Conservation (phyloP, 2,888 invertebrate species). For the Chouioia cunea region DNA sequence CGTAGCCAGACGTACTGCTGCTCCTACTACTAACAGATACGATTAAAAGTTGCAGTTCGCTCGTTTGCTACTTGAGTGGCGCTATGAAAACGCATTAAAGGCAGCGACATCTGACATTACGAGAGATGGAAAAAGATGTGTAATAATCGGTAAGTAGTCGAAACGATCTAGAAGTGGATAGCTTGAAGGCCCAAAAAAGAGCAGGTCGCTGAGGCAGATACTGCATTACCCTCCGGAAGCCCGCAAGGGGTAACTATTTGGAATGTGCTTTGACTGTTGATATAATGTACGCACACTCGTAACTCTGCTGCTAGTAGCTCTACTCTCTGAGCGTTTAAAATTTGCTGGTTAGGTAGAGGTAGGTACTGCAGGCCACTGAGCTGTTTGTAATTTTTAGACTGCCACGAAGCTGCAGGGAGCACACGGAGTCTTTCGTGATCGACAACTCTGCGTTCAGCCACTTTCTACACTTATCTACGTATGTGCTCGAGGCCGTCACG, state of each 20-base stretch:
- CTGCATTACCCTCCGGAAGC: constrained; percentile 42
- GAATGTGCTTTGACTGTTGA: no score
- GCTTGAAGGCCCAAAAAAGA: constrained; percentile 17
- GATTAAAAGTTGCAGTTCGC: no score
- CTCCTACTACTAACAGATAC: no score
- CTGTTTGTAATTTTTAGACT: constrained; percentile 14
- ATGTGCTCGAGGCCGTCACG: constrained; percentile 37
- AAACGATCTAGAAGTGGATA: constrained; percentile 33
- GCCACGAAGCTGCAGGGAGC: constrained; percentile 12
- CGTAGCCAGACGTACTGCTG: no score
- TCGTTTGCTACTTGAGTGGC: no score
- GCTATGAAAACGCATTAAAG: no score
- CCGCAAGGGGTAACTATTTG: constrained; percentile 28
- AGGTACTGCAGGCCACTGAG: constrained; percentile 30
- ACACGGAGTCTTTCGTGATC: constrained; percentile 14
- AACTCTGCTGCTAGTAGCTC: constrained; percentile 14
- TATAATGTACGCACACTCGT: no score
- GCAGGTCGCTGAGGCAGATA: constrained; percentile 4
- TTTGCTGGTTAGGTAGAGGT: no score
- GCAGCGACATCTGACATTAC: constrained; percentile 43
- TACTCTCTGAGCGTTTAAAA: neutral
- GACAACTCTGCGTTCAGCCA: neutral
- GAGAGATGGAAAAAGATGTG: constrained; percentile 18
- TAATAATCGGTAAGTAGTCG: constrained; percentile 9
- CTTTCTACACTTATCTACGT: constrained; percentile 4